Evolutionary conservation across 37 sponge, comb jelly and placozoan species (phyloP).

Genomic region (Ephydatia muelleri): DNA sequence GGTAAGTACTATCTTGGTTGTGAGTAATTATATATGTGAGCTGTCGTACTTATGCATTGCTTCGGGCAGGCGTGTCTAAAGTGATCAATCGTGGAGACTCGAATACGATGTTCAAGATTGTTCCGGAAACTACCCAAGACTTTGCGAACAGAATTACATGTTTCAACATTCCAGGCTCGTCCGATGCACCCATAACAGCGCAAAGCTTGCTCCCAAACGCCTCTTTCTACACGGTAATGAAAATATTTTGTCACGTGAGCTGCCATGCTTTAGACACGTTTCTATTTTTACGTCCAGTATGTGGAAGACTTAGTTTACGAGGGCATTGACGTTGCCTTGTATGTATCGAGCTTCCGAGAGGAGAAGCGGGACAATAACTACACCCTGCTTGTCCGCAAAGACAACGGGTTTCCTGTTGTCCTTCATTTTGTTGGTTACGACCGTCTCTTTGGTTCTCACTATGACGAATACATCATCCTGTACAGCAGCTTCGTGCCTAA

Average conservation of each 20-base stretch:
- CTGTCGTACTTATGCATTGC: neutral
- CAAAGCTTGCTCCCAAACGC: slow-evolving; percentile 78
- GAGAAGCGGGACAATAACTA: slow-evolving; percentile 64
- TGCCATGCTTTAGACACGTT: neutral
- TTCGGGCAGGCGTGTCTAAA: slow-evolving; percentile 37
- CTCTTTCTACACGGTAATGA: slow-evolving; percentile 25
- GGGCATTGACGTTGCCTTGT: slow-evolving; percentile 11
- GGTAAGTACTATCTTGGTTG: slow-evolving; percentile 36
- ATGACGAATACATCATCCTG: slow-evolving; percentile 77
- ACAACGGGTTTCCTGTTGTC: slow-evolving; percentile 34
- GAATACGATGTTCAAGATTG: slow-evolving; percentile 74
- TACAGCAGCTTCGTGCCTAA: slow-evolving; percentile 34
- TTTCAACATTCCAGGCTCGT: slow-evolving; percentile 47
- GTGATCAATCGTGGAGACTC: slow-evolving; percentile 38
- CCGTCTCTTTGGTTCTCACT: slow-evolving; percentile 88
- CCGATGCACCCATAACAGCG: slow-evolving; percentile 23
- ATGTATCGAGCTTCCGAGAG: slow-evolving; percentile 34
- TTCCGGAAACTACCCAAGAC: slow-evolving; percentile 71
- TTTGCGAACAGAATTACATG: slow-evolving; percentile 59
- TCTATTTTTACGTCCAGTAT: slow-evolving; percentile 23
- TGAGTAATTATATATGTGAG: neutral
- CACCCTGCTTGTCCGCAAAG: slow-evolving; percentile 35
- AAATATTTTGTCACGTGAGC: neutral
- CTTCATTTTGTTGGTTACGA: slow-evolving; percentile 84
- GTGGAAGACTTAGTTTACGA: slow-evolving; percentile 24